Evolutionary conservation across 2,888 invertebrate species (phyloP), one percentile per base, ranked within the genome.

Genomic region (Leucania comma): DNA sequence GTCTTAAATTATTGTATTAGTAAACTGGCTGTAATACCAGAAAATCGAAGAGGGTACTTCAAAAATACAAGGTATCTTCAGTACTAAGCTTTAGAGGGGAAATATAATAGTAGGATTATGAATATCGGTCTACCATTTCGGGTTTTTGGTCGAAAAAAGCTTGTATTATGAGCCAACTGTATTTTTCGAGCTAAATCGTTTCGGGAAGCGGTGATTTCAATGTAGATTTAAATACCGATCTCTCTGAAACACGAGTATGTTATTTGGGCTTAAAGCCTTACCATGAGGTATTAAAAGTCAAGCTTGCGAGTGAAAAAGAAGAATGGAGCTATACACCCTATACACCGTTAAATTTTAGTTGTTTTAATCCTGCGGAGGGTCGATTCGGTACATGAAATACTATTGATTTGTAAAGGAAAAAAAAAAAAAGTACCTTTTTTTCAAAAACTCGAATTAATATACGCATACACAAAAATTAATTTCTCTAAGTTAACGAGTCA

Each of bases 1-100:
- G 75, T 51, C 68, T 64, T 71, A 75, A 76, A 72, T 79, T 77
- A 73, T 71, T 74, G 71, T 78, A 68, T 59, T 56, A 57, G 54
- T 22, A 68, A 75, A 65, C 48, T 46, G 22, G 53, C 24, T 64
- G 53, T 75, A 70, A 66, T 60, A 64, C 57, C 42, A 66, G 61
- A 76, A 68, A 50, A 76, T 14, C 24, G 51, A 72, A 80, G 67
- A 63, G 61, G 64, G 62, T 38, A 67, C 51, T 56, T 75, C 53
- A 38, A 65, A 56, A 62, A 75, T 75, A 70, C 29, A 61, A 67
- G 48, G 60, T 59, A 68, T 48, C 29, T 58, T 58, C 26, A 80
- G 29, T 68, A 60, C 50, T 62, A 58, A 58, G 61, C 50, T 67
- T 70, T 76, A 67, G 56, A 10, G 46, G 2, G 46, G 46, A 50